Evolutionary conservation across 2,113 vertebrate genomes (phyloP).

Genomic region (Vireo altiloquus): DNA sequence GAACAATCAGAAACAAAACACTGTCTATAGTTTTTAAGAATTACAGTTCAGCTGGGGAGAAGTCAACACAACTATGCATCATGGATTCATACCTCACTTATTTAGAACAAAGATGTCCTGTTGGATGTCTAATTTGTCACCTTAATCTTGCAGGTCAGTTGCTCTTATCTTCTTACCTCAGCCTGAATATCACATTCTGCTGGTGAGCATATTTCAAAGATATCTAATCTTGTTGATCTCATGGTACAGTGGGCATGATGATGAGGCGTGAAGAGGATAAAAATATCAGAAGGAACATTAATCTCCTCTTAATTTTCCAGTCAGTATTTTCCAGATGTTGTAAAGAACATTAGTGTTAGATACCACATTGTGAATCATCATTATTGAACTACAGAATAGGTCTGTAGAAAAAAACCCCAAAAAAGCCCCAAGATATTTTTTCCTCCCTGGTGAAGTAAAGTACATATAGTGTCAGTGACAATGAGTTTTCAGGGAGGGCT

Average conservation of each 20-base stretch:
- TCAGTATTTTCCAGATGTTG: constrained; percentile 54
- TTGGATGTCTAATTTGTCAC: background rate
- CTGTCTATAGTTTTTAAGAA: background rate
- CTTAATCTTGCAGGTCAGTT: constrained; percentile 29
- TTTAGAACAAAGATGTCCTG: background rate
- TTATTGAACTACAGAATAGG: background rate
- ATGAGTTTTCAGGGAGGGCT: background rate
- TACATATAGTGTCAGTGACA: background rate
- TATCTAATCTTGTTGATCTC: constrained; percentile 48
- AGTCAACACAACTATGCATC: background rate
- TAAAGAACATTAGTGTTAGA: constrained; percentile 32
- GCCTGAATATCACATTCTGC: background rate
- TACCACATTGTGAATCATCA: constrained; percentile 26
- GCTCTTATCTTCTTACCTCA: background rate
- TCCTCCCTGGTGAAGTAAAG: background rate
- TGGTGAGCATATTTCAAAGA: constrained; percentile 8
- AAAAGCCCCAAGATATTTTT: background rate
- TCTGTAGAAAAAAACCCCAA: background rate
- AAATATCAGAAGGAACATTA: constrained; percentile 47
- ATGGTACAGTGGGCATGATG: constrained; percentile 42
- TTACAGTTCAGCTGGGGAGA: background rate
- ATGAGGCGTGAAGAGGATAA: constrained; percentile 43
- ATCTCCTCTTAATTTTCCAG: constrained; percentile 50
- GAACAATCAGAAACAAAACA: background rate
- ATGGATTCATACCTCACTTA: background rate